Base-by-base conservation (phyloP, 2,113 vertebrate genomes). In the Ictalurus punctatus region DNA sequence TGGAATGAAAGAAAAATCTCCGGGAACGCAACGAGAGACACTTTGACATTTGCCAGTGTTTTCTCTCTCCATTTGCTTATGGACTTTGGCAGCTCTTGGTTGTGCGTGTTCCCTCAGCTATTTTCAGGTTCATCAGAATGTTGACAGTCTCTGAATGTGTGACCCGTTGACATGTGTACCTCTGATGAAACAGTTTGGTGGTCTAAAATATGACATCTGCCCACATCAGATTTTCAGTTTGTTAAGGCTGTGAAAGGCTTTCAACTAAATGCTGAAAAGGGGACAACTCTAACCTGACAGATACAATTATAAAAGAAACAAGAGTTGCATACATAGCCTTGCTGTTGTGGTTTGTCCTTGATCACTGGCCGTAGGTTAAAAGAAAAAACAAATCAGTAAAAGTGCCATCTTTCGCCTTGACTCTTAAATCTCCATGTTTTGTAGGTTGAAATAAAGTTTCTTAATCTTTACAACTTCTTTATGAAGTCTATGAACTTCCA, bases 11-110 rank as follows among this genome's bases (percentile, higher is more conserved):
- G 84, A 54, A 65, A 90, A 91, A 83, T 90, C n/a, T 87, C 63
- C 27, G 19, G 73, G 82, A 90, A 84, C 71, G 86, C 86, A 87
- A 71, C 74, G n/a, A 85, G 74, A 91, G 80, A 65, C 84, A 69
- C 73, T 91, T 76, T 93, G 92, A 91, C 88, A 92, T 90, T 92
- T 93, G 86, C 40, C 83, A 90, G 90, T 90, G 65, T 92, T 80
- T 59, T 65, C 65, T 89, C 89, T 89, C 69, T 89, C 65, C 59
- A 83, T 78, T 90, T 79, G 83, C 73, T 89, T 73, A 67, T 61
- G 69, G 79, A 78, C 73, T 87, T 85, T 34, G 37, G 73, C 79
- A 86, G 89, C 71, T 88, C 78, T 86, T 17, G 5, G 56, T 48
- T 40, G 63, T 71, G 69, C 10, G 6, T 13, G 54, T 83, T 83